Base-by-base conservation (phyloP, 2,797 vertebrate genomes). In the Lepilemur ruficaudatus region DNA sequence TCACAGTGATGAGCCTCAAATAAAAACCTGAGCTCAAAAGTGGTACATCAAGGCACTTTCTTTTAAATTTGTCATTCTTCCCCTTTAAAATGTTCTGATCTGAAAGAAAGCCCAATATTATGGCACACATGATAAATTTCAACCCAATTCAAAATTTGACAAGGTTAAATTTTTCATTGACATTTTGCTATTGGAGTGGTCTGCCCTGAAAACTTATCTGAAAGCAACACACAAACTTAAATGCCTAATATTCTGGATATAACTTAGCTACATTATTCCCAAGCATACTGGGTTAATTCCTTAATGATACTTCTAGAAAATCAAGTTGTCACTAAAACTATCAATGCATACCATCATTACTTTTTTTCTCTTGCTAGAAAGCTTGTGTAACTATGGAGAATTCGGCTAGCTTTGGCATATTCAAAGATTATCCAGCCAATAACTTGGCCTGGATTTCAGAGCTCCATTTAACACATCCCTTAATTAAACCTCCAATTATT, bases 191-290 rank as follows among this genome's bases (percentile, higher is more conserved):
- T 89, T 4, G 59, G 57, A 82, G 46, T 23, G 30, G 1, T 55
- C 1, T 90, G 43, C n/a, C 59, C 41, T 48, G 30, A 41, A 75
- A 57, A 94, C 88, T 61, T 85, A 83, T 92, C 91, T 76, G 38
- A 92, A 61, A 84, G 70, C 55, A 97, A 43, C n/a, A 91, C 94
- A 95, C 69, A 95, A 48, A 86, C 80, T 23, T 84, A 67, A 84
- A 52, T 9, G 28, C 5, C 89, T 75, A 38, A 69, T 6, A 43
- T 17, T 11, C 30, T 1, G 0, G 72, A 17, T 41, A 3, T 46
- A 32, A 59, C 22, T 43, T 25, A 17, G 28, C 48, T 25, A 38
- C 7, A 25, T 20, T 50, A 46, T 50, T 38, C 43, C 52, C 48
- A 92, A 30, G 38, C 20, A 70, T 67, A 30, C 0, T 32, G 61